phyloP scores from a whole-genome alignment of 2,888 invertebrate species.

The Drosophila nigricruria region DNA sequence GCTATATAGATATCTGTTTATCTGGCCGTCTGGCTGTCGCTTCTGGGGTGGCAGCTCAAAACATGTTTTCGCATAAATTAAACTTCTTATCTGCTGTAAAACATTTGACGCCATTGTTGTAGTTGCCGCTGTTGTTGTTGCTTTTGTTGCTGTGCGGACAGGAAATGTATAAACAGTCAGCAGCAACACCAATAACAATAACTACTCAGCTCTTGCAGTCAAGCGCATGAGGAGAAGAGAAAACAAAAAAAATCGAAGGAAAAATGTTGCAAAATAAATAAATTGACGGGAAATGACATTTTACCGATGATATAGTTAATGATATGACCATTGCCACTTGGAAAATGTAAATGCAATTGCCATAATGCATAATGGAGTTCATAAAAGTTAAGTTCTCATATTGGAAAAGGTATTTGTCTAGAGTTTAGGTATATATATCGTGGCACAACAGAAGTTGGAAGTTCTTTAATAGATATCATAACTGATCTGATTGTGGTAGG shows the following conservation, averaged over 20 bases:
- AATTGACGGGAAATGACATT: conserved; percentile 61
- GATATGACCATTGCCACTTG: conserved; percentile 44
- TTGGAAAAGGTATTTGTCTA: background rate
- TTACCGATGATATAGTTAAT: conserved; percentile 71
- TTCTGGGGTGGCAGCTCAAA: conserved; percentile 58
- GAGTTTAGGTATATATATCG: background rate
- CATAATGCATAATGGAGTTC: background rate
- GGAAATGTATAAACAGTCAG: conserved; percentile 59
- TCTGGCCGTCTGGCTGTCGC: conserved; percentile 56
- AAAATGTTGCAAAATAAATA: conserved; percentile 62
- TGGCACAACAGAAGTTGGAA: no score
- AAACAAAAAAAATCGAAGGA: conserved; percentile 5
- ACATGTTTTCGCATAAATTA: conserved; percentile 83
- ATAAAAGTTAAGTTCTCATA: background rate
- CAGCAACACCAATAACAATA: conserved; percentile 39
- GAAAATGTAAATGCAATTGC: background rate
- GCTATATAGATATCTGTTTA: conserved; percentile 45
- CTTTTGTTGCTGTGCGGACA: conserved; percentile 46
- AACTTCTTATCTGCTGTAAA: conserved; percentile 81
- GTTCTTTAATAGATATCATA: no score
- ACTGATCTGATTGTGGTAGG: no score
- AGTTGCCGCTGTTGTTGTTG: conserved; percentile 38
- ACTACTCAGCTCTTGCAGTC: conserved; percentile 12
- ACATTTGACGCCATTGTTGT: conserved; percentile 74
- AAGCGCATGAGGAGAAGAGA: conserved; percentile 8